These are phyloP conservation scores for Macropodus opercularis DNA, from an alignment of 2,797 vertebrate species.

Conservation along the genomic window DNA sequence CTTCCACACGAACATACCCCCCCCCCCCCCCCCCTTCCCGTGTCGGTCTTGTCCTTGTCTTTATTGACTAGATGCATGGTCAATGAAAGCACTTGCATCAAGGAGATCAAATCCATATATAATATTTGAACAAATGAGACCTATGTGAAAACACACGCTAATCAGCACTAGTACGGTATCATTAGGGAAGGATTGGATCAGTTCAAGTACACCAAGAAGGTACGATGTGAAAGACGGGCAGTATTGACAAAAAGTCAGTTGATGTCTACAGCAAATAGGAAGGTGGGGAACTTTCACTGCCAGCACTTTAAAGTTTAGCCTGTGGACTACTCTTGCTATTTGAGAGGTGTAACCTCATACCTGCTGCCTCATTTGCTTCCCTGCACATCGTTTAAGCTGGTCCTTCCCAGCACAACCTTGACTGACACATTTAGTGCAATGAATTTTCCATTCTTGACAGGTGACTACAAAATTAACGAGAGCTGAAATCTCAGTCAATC, in stretches of 20 bases:
- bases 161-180: too few species aligned
- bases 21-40: too few species aligned
- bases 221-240: too few species aligned
- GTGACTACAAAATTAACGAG: not conserved
- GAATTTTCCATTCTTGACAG: not conserved
- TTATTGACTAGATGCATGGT: constrained; percentile 12
- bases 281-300: not conserved
- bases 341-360: not conserved
- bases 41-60: constrained; percentile 7
- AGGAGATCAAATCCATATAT: too few species aligned
- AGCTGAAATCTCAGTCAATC: not conserved
- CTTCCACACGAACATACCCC: not conserved
- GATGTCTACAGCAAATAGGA: not conserved
- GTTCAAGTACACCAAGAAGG: too few species aligned
- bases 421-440: not conserved
- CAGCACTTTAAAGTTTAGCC: constrained; percentile 9
- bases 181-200: too few species aligned
- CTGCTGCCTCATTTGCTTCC: not conserved
- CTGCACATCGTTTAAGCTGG: not conserved
- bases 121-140: too few species aligned
- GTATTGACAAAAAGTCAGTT: too few species aligned
- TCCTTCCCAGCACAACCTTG: not conserved
- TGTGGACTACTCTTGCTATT: not conserved
- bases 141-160: too few species aligned
- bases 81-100: constrained; percentile 6